Conservation (phyloP, 2,113 vertebrate genomes). For the Stegostoma tigrinum region DNA sequence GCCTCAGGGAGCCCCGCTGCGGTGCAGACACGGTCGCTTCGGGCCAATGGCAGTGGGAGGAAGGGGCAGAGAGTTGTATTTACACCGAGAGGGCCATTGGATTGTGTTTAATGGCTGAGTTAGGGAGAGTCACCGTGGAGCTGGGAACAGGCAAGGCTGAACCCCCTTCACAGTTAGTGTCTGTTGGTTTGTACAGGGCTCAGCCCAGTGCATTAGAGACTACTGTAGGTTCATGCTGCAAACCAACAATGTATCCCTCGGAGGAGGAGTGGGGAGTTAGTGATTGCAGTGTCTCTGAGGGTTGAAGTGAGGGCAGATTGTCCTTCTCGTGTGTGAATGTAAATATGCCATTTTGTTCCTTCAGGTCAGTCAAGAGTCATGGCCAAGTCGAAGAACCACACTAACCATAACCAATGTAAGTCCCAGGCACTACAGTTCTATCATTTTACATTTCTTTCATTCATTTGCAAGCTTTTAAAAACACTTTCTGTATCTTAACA, state of each 20-base stretch:
- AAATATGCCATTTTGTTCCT: background rate
- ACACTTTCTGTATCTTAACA: slow-evolving; percentile 43
- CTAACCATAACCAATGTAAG: slow-evolving; percentile 97
- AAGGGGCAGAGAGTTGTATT: background rate
- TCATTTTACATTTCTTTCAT: background rate
- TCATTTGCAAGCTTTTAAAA: background rate
- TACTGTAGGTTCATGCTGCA: too few species aligned
- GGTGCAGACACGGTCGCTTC: background rate
- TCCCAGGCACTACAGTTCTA: slow-evolving; percentile 21
- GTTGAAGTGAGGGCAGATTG: background rate
- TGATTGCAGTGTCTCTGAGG: too few species aligned
- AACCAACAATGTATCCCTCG: too few species aligned
- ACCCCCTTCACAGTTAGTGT: background rate
- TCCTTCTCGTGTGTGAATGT: background rate
- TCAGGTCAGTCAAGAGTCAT: slow-evolving; percentile 50
- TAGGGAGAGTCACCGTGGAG: background rate
- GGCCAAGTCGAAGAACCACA: slow-evolving; percentile 99
- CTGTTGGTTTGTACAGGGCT: background rate
- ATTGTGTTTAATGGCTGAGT: background rate
- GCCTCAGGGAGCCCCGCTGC: background rate
- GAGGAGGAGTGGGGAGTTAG: too few species aligned
- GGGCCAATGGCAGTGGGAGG: background rate
- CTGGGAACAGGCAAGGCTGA: too few species aligned
- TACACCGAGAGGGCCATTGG: background rate
- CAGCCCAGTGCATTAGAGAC: background rate